A percentile compares a stretch with the other conserved stretches of the same genome.
phyloP scores from a whole-genome alignment of 2,888 invertebrate genomes.

The Strigamia transsilvanica region DNA sequence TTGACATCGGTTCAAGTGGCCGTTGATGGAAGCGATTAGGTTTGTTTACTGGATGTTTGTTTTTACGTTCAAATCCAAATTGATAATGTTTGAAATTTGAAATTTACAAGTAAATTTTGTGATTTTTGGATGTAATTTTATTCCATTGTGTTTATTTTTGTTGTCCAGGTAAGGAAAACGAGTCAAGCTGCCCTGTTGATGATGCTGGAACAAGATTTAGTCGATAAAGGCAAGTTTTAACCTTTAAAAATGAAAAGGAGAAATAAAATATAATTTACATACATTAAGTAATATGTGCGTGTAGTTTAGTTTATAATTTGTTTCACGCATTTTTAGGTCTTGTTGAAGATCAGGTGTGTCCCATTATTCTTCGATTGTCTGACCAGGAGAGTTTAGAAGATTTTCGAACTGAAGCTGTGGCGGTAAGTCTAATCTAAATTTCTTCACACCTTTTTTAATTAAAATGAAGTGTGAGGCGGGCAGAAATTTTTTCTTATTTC shows the following conservation, averaged over 20 bases:
- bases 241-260: neutral
- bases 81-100: conserved; percentile 1
- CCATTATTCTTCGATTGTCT: conserved; percentile 71
- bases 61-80: neutral
- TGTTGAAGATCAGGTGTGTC: conserved; percentile 73
- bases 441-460: conserved; percentile 1
- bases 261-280: neutral
- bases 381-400: conserved; percentile 68
- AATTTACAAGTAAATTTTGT: neutral
- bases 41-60: neutral
- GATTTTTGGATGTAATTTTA: neutral
- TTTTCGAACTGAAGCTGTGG: conserved; percentile 68
- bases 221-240: conserved; percentile 65
- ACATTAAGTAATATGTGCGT: neutral
- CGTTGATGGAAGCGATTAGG: conserved; percentile 44
- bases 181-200: conserved; percentile 72
- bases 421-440: conserved; percentile 67
- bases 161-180: conserved; percentile 71
- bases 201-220: conserved; percentile 72
- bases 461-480: conserved; percentile 5
- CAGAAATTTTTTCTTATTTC: conserved; percentile 17
- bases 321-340: conserved; percentile 63
- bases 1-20: conserved; percentile 38
- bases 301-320: conserved; percentile 27
- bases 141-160: neutral